Evolutionary conservation across 1,140 invertebrate species (phyloP).

Genomic region (Sarcophaga peregrina): DNA sequence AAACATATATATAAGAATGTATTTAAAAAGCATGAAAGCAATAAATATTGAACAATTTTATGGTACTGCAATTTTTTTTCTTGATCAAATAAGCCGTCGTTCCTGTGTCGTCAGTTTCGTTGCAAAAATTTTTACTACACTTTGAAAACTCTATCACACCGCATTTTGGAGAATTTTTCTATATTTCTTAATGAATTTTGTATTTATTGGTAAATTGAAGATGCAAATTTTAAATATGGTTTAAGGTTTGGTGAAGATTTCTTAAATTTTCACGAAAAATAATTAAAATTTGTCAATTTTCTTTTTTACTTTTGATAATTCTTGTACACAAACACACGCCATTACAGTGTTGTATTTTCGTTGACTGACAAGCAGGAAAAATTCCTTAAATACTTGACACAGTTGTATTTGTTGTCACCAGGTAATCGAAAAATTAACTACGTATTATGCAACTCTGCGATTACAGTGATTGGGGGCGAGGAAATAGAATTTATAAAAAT

Average conservation of each 20-base stretch:
- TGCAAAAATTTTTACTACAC: conserved; percentile 36
- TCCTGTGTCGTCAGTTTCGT: conserved; percentile 39
- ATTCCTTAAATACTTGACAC: conserved; percentile 18
- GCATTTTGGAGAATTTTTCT: background rate
- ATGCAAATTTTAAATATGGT: background rate
- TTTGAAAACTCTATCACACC: conserved; percentile 31
- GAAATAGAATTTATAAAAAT: too few relatives aligned
- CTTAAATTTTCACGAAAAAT: conserved; percentile 22
- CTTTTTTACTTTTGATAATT: conserved; percentile 37
- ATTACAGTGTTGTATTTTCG: conserved; percentile 17
- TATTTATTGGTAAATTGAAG: background rate
- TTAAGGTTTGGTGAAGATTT: conserved; percentile 25
- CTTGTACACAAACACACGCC: conserved; percentile 26
- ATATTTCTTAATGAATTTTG: background rate
- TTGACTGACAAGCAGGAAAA: conserved; percentile 24
- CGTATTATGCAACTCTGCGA: background rate
- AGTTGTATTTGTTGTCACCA: background rate
- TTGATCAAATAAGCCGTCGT: conserved; percentile 29
- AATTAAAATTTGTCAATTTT: conserved; percentile 38
- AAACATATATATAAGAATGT: background rate
- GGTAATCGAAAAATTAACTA: background rate
- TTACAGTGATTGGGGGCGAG: background rate
- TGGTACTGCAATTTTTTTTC: conserved; percentile 34
- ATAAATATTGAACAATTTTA: background rate
- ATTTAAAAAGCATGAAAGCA: background rate